Evolutionary conservation across 2,797 vertebrate genomes (phyloP), one percentile per base, ranked within the genome.

Genomic region (Anomalospiza imberbis): DNA sequence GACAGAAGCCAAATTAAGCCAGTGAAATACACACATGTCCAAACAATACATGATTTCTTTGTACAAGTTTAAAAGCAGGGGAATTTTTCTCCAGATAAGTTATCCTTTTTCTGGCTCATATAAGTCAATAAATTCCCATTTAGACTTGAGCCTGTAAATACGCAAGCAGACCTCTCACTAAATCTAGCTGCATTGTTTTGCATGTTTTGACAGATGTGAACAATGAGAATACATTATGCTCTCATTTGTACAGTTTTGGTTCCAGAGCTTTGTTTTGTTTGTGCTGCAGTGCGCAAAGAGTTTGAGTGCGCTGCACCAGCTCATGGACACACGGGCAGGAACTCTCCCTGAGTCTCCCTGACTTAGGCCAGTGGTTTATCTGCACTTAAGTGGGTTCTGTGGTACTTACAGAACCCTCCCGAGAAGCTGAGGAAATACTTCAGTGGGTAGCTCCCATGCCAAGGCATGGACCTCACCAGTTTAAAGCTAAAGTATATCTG

Each of bases 201-300:
- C 47, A 18, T 80, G 75, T 70, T 91, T 92, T 89, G 93, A 93
- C 95, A 95, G 87, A 91, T 55, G 62, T 50, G 82, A 91, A 58
- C 74, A 92, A 85, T 54, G 66, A 81, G 66, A 91, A 91, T 60
- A 63, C 32, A 53, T 92, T 86, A 75, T 50, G 67, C 66, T 86
- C 55, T 91, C 75, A 75, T 92, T 91, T 83, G 50, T 72, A 78
- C 70, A 75, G 47, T 89, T 93, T 88, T 77, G 44, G 65, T 87
- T 91, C 78, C 73, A 84, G 70, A 93, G 47, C 51, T 91, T 91
- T 1, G 3, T 80, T 91, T 92, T 67, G 42, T 32, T 91, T 89
- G 75, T 84, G 70, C 76, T 88, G 58, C 75, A 92, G 54, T 78
- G 62, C 3, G 2, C 58, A 85, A 80, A 36, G 57, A 58, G 40